These are phyloP conservation scores for Tribolium madens DNA, from an alignment of 1,140 invertebrate genomes.

Conservation along the genomic window DNA sequence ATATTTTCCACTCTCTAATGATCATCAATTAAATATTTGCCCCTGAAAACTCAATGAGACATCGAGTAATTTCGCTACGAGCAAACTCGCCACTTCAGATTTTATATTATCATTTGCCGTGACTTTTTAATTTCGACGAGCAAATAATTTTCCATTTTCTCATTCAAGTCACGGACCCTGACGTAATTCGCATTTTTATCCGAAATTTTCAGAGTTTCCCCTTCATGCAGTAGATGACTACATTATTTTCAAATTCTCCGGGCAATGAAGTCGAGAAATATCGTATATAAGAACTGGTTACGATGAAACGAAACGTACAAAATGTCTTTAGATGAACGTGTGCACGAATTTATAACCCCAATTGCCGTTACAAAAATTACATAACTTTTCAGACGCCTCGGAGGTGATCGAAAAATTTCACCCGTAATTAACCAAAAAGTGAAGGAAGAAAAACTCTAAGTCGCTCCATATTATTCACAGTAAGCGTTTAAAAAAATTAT, in stretches of 20 bases:
- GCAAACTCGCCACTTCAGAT: background rate
- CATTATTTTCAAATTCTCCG: conserved; percentile 46
- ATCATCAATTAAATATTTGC: conserved; percentile 29
- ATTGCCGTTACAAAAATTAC: conserved; percentile 23
- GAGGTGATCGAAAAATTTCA: background rate
- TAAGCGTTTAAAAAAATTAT: too few relatives aligned
- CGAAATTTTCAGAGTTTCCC: conserved; percentile 14
- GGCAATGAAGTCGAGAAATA: conserved; percentile 32
- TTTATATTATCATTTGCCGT: conserved; percentile 31
- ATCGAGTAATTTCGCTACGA: background rate
- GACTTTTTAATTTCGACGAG: conserved; percentile 41
- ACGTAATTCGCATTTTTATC: conserved; percentile 43
- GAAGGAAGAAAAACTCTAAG: too few relatives aligned
- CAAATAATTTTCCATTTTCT: conserved; percentile 43
- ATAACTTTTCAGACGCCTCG: background rate
- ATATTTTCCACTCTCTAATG: background rate
- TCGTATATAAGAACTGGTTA: conserved; percentile 34
- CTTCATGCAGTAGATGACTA: conserved; percentile 40
- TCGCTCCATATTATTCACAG: too few relatives aligned
- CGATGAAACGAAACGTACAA: conserved; percentile 34
- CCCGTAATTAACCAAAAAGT: background rate
- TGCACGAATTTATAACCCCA: conserved; percentile 15
- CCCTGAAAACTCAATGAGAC: background rate
- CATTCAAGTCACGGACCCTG: conserved; percentile 35
- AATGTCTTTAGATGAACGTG: conserved; percentile 19